These are phyloP conservation scores for Pentalonia nigronervosa DNA, from an alignment of 1,140 invertebrate species.

Conservation along the genomic window DNA sequence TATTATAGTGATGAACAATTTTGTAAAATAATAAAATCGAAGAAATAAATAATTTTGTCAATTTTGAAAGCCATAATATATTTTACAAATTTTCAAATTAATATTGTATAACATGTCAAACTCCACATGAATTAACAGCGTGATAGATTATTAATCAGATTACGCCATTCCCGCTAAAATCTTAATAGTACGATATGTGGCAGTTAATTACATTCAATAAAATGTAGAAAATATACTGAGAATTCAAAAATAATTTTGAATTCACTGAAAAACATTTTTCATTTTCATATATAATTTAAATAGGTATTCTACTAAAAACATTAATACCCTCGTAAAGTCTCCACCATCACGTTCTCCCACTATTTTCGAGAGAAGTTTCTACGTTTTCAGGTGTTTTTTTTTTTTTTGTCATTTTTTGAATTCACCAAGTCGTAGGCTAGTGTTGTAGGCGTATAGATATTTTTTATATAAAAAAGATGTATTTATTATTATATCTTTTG, in stretches of 20 bases:
- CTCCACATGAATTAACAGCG: not conserved
- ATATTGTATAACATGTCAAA: not conserved
- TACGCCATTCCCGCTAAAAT: not conserved
- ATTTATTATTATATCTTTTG: not conserved
- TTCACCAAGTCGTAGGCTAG: too few relatives aligned
- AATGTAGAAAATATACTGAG: not conserved
- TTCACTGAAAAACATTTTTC: not conserved
- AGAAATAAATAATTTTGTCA: not conserved
- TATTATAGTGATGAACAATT: too few relatives aligned
- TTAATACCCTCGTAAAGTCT: not conserved
- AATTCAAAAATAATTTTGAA: not conserved
- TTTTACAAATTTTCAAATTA: not conserved
- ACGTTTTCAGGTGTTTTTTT: not conserved
- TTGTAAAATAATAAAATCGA: too few relatives aligned
- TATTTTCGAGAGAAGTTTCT: not conserved
- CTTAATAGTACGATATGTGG: not conserved
- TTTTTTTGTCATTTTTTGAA: not conserved
- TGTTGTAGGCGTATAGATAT: too few relatives aligned
- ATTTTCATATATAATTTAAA: not conserved
- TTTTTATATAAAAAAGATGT: not conserved
- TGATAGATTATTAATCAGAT: conserved; percentile 10
- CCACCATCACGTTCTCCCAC: not conserved
- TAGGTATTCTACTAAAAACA: not conserved
- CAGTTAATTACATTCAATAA: not conserved
- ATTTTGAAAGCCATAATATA: not conserved